These are phyloP conservation scores for Alauda arvensis DNA, from an alignment of 2,797 vertebrate genomes.

Conservation along the genomic window DNA sequence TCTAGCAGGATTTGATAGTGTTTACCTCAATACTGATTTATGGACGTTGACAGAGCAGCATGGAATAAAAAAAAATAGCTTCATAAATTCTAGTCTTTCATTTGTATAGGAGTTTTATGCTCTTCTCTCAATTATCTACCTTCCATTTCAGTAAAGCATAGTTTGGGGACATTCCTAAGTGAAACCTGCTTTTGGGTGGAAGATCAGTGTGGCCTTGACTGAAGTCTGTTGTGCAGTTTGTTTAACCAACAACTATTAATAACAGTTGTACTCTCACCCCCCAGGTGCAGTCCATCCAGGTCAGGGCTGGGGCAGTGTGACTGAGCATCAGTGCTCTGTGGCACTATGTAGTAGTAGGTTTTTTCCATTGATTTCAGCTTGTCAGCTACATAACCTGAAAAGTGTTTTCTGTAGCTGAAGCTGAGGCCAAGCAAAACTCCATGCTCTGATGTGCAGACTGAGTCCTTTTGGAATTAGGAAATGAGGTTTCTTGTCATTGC, in stretches of 20 bases:
- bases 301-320: neutral
- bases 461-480: neutral
- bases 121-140: neutral
- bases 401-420: neutral
- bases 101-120: neutral
- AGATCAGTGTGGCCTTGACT: slow-evolving; percentile 2
- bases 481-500: neutral
- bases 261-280: slow-evolving; percentile 6
- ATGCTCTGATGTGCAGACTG: fast-evolving
- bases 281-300: neutral
- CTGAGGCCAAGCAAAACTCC: neutral
- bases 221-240: neutral
- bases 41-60: neutral
- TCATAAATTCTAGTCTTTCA: neutral
- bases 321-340: neutral
- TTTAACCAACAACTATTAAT: slow-evolving; percentile 16
- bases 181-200: neutral
- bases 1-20: neutral
- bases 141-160: neutral
- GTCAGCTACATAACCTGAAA: neutral
- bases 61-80: neutral
- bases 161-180: neutral
- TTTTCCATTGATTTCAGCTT: neutral
- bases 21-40: neutral
- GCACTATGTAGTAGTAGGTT: neutral